Evolutionary conservation across 2,113 vertebrate genomes (phyloP), one percentile per base, ranked within the genome.

Genomic region (Neolamprologus fasciatus): DNA sequence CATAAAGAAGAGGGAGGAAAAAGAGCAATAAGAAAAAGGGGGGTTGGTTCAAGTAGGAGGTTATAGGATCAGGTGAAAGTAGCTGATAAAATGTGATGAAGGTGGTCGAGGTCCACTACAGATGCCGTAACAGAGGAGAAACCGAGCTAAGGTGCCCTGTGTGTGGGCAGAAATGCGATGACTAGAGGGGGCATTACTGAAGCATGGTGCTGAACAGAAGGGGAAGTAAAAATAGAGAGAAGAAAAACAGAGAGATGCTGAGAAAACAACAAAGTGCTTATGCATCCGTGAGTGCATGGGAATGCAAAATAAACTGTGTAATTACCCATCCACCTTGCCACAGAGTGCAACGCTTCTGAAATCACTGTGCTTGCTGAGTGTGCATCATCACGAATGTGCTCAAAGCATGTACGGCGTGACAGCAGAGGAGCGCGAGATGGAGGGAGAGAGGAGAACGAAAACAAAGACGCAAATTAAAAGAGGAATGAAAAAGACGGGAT

Each of bases 161-260:
- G 88, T 94, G 90, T 93, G 92, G 92, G 94, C 92, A 95, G 94
- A 95, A 93, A 94, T 61, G 88, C 63, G 7, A 93, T 95, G 92
- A 94, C 94, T 92, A 87, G 94, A 95, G 90, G 91, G 92, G 95
- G 92, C 92, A 93, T 94, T 91, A 95, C 85, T 91, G 91, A 95
- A 93, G 94, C 94, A 94, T 94, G 94, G 92, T 91, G 93, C 90
- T 89, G 90, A 95, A 92, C 93, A 95, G 93, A 94, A 93, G 91
- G 92, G 89, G 90, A 88, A 91, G 88, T 92, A 94, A 94, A 94
- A 93, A 94, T 92, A 93, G 94, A 93, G 81, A 86, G 88, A 91
- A 87, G 89, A 89, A 93, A 57, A 89, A 93, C 63, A 91, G 83
- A 90, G 88, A 90, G 82, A 89, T 79, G 80, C 73, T 3, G 84